Evolutionary conservation across 2,113 vertebrate genomes (phyloP).

Genomic region (Sprattus sprattus): DNA sequence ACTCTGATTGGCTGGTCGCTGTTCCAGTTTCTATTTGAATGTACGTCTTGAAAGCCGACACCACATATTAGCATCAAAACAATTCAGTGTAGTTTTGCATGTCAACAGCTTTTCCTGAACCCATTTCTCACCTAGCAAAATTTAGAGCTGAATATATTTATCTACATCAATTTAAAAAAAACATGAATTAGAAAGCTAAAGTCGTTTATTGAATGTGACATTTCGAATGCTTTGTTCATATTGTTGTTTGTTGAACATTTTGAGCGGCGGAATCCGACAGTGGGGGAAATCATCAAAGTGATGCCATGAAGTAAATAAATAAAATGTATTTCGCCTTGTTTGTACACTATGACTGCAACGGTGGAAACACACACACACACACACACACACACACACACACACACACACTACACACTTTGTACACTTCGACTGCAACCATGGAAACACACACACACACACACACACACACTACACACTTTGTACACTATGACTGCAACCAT

Average conservation of each 20-base stretch:
- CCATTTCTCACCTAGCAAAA: neutral
- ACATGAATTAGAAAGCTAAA: neutral
- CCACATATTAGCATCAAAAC: neutral
- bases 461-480: too few relatives aligned
- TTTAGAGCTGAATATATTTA: conserved; percentile 3
- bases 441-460: too few relatives aligned
- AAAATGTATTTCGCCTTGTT: neutral
- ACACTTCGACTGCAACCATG: neutral
- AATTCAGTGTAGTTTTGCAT: neutral
- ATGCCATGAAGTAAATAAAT: conserved; percentile 9
- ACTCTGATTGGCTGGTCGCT: neutral
- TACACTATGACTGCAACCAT: neutral
- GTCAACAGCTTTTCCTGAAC: neutral
- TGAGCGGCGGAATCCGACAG: neutral
- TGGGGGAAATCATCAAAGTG: neutral
- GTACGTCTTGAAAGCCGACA: neutral
- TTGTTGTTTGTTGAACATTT: neutral
- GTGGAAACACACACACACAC: too few relatives aligned
- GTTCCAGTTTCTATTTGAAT: neutral
- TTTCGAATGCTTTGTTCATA: conserved; percentile 5
- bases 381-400: too few relatives aligned
- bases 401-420: too few relatives aligned
- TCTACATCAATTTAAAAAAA: neutral
- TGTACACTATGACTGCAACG: neutral
- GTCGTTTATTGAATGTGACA: neutral